A percentile compares a stretch with the other conserved stretches of the same genome.
Conservation (phyloP, 2,113 vertebrate genomes). For the Lasiurus borealis region DNA sequence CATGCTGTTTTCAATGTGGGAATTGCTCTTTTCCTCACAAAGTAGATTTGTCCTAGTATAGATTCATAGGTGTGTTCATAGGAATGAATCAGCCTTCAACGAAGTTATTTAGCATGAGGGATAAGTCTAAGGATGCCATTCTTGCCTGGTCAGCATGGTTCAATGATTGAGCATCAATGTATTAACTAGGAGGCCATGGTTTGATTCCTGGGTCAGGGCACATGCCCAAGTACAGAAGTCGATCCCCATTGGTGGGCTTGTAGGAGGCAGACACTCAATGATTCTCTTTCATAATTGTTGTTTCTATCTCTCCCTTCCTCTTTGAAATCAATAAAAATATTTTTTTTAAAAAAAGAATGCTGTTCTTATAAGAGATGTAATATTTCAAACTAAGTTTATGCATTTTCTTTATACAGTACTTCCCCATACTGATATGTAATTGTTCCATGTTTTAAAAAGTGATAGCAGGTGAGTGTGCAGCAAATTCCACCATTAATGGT, state of each 20-base stretch:
- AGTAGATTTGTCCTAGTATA: neutral
- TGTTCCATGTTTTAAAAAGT: slow-evolving; percentile 8
- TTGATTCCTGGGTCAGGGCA: too few species aligned
- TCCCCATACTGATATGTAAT: slow-evolving; percentile 52
- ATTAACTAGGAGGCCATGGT: too few species aligned
- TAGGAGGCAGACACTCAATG: too few species aligned
- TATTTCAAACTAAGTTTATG: neutral
- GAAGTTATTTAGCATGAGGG: neutral
- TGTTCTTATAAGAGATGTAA: neutral
- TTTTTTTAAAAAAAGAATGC: neutral
- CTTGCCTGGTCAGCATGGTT: too few species aligned
- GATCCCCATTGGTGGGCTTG: too few species aligned
- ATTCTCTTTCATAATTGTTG: too few species aligned
- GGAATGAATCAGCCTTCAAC: neutral
- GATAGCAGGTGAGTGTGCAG: neutral
- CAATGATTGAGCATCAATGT: too few species aligned
- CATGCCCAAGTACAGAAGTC: too few species aligned
- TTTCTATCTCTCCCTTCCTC: too few species aligned
- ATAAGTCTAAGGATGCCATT: neutral
- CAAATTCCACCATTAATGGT: neutral
- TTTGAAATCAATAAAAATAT: too few species aligned
- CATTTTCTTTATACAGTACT: neutral
- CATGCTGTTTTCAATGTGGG: neutral
- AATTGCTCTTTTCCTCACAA: neutral
- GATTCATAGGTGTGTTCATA: neutral